Base-by-base conservation (phyloP, 2,113 vertebrate genomes). In the Hylia prasina region DNA sequence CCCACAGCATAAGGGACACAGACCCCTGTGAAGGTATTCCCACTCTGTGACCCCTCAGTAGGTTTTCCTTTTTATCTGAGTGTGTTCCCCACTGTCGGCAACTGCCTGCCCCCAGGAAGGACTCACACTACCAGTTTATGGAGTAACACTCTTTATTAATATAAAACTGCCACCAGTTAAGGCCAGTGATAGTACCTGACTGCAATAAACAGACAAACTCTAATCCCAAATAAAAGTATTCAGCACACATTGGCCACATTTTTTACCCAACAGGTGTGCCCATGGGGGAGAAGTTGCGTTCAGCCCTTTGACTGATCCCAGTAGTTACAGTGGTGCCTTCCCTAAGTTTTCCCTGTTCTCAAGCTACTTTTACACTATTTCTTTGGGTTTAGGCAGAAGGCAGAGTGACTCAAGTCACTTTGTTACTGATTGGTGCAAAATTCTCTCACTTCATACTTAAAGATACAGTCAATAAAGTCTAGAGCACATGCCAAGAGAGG, bases 11-110 rank as follows among this genome's bases (percentile, higher is more conserved):
- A 11, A 44, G 37, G 37, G 21, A 58, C 10, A 48, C 13, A 50
- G 16, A 57, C 5, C 4, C 24, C 51, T 50, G 24, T 25, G 61
- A 21, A 25, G 11, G 4, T 35, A 17, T 66, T 50, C 37, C 25
- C 31, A 50, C 61, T 58, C 71, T 31, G 5, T 24, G 21, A 21
- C 25, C 9, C 31, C 44, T 27, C 37, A 31, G 17, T 0, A 27
- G 31, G 3, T 42, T 21, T 50, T 57, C 20, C 16, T 76, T 21
- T 57, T 66, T 31, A 9, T 30, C 7, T 35, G 64, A 8, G 6
- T 11, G 6, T 27, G 17, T 22, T 50, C 44, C 7, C 9, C 44
- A 9, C 35, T 50, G 20, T 13, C 1, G 2, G 35, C 0, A 0
- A 9, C 48, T 40, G 51, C 10, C 51, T 31, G 61, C 1, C 2